Base-by-base conservation (phyloP, 1,140 invertebrate genomes). In the Aleiodes sp. region DNA sequence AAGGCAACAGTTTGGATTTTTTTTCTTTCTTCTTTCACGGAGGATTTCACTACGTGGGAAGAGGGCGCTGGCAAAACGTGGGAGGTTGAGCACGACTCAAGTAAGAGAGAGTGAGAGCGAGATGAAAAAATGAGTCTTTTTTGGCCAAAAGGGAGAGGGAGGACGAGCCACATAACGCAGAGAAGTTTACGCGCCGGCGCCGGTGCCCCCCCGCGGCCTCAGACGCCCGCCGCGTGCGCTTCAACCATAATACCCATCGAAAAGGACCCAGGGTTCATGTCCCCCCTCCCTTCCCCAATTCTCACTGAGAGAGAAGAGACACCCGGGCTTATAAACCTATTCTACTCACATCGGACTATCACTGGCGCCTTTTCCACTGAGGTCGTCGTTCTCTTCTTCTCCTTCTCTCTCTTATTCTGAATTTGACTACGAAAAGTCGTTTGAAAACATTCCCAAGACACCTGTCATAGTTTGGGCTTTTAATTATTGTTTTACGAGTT, bases 191-290 rank as follows among this genome's bases (percentile, higher is more conserved):
- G 81, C 80, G 80, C 76, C 81, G 85, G 85, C 85, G 84, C 85
- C 85, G 83, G 81, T 78, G 83, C 85, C 84, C 84, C 31, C 85
- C 85, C 83, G 85, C 83, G 81, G 84, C 80, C 84, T 83, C 84
- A 86, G 85, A 86, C 85, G 78, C 80, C 80, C 85, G 79, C 82
- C 80, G 83, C 81, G 76, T 79, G 79, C 84, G 78, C 82, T 79
- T 82, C 81, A 76, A 80, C 77, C 75, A 82, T 82, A 83, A 82
- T 82, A 82, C 79, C 70, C 24, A 59, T 10, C 6, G 26, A 52
- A 52, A 52, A 59, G 56, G 73, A 76, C 61, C 71, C 73, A 73
- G 71, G 37, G 65, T 70, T 62, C 57, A 68, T 61, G 28, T 57
- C 75, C 63, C 26, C 39, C 14, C 59, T 41, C 19, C 41, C 64